These are phyloP conservation scores for Antigone vipio DNA, from an alignment of 2,113 vertebrate species.

Conservation along the genomic window DNA sequence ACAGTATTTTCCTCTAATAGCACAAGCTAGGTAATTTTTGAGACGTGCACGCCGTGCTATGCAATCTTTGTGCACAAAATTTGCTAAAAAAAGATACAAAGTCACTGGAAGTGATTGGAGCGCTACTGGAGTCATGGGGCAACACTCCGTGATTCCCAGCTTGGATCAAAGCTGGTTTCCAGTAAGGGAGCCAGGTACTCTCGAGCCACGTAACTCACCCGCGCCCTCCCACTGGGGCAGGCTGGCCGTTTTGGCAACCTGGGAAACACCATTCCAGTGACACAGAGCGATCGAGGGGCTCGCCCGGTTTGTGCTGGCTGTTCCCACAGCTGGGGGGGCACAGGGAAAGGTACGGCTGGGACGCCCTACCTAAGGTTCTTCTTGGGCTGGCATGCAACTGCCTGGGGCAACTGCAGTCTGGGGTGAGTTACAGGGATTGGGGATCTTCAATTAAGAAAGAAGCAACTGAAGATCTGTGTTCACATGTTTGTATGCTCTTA, in stretches of 20 bases:
- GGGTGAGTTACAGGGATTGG: background rate
- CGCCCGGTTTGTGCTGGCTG: accelerated
- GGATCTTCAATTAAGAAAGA: background rate
- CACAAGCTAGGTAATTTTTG: background rate
- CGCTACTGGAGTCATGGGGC: background rate
- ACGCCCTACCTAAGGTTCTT: accelerated
- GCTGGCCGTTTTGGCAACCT: accelerated
- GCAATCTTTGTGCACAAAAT: background rate
- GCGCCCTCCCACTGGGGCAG: background rate
- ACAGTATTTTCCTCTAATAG: background rate
- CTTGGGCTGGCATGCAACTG: background rate
- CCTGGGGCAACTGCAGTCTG: accelerated
- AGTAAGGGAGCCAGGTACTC: background rate
- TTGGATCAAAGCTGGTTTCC: background rate
- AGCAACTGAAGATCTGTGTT: background rate
- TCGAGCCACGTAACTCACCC: accelerated
- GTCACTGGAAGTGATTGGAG: background rate
- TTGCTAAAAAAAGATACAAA: background rate
- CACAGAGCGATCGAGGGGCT: accelerated
- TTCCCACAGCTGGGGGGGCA: background rate
- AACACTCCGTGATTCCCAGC: accelerated
- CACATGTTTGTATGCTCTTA: background rate
- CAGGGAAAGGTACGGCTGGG: accelerated
- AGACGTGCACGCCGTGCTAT: accelerated
- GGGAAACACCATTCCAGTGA: background rate